Percentiles rank a stretch among this genome's conserved stretches.
phyloP scores from a whole-genome alignment of 1,140 invertebrate species.

The Papilio aristodemus region DNA sequence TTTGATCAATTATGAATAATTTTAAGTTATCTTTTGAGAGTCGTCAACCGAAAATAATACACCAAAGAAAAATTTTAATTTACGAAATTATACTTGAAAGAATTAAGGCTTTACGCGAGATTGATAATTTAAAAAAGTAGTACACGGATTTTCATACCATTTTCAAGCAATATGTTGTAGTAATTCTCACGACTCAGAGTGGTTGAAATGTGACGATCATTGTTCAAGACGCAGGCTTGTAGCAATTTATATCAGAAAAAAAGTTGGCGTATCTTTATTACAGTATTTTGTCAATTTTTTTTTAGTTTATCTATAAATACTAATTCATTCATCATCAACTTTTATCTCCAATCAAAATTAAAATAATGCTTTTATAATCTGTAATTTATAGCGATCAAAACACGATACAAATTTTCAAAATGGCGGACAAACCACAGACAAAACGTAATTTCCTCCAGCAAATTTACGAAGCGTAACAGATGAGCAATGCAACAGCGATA shows the following conservation, averaged over 20 bases:
- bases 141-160: not conserved
- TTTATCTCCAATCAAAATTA: not conserved
- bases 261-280: no score
- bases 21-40: no score
- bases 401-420: slow-evolving; percentile 15
- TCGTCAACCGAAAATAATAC: no score
- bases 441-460: slow-evolving; percentile 25
- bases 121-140: not conserved
- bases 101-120: no score
- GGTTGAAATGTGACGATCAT: no score
- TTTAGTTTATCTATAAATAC: not conserved
- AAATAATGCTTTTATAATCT: not conserved
- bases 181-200: no score
- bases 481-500: slow-evolving; percentile 24
- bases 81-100: no score
- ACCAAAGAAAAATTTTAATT: no score
- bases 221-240: no score
- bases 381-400: not conserved
- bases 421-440: slow-evolving; percentile 22
- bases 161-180: no score
- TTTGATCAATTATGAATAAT: not conserved
- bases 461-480: slow-evolving; percentile 33
- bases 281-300: no score
- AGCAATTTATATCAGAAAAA: no score
- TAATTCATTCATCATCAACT: not conserved